These are phyloP conservation scores for Athalia rosae DNA, from an alignment of 2,888 invertebrate species.

Conservation along the genomic window DNA sequence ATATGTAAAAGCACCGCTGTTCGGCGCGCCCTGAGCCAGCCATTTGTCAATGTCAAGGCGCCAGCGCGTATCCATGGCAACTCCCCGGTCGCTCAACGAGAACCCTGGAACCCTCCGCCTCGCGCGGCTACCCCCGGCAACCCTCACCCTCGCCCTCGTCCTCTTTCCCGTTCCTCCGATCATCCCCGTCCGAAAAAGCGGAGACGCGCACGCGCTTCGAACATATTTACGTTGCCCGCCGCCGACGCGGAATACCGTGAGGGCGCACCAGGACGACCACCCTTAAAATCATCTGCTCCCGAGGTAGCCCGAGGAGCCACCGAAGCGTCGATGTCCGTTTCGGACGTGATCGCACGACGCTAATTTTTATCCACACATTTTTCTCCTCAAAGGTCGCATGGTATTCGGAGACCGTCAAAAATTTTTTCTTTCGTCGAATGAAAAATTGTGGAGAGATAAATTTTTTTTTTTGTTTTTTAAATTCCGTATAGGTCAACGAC, in stretches of 20 bases:
- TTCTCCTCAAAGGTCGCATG: no score
- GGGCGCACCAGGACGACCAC: conserved; percentile 65
- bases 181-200: conserved; percentile 41
- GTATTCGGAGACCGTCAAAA: no score
- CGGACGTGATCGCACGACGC: neutral
- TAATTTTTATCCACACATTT: no score
- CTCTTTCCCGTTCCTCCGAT: conserved; percentile 51
- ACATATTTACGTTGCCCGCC: conserved; percentile 41
- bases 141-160: conserved; percentile 49
- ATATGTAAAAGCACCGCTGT: conserved; percentile 73
- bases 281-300: neutral
- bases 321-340: neutral
- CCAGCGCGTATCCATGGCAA: conserved; percentile 73
- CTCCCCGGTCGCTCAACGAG: conserved; percentile 65
- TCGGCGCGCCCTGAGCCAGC: conserved; percentile 72
- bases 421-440: no score
- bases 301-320: neutral
- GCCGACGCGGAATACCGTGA: conserved; percentile 48
- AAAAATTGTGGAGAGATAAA: no score
- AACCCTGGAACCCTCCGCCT: conserved; percentile 53
- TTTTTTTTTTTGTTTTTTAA: no score
- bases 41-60: conserved; percentile 74
- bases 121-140: conserved; percentile 50
- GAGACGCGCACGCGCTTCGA: conserved; percentile 50
- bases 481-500: no score